Base-by-base conservation (phyloP, 2,113 vertebrate genomes). In the Labrus mixtus region DNA sequence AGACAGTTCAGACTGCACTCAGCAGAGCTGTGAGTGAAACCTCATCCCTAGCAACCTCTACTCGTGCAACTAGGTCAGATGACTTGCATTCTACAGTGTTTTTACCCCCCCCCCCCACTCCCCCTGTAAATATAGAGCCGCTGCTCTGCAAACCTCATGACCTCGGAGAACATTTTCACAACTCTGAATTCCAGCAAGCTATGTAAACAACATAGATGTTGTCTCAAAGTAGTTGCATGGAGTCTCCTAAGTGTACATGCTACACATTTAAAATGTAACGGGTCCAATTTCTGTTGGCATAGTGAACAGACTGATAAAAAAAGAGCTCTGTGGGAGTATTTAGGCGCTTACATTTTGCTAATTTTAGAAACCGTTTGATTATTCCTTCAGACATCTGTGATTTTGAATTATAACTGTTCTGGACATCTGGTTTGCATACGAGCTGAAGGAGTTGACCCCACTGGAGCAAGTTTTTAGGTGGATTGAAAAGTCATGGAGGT, bases 1-100 rank as follows among this genome's bases (percentile, higher is more conserved):
- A 36, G 53, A 60, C 50, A 29, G 56, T 78, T 82, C 16, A 66
- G 61, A 53, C 45, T 70, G 65, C 60, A 58, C 10, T 25, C 36
- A 60, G 48, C 54, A 50, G 68, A 64, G 68, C 80, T 37, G 39
- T 2, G 8, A 73, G 85, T 88, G 90, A 89, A 91, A 92, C 78
- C 45, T 87, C 79, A 91, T 88, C 78, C 79, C 62, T 70, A 75
- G 81, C 71, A 78, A 78, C 77, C 62, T 57, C 75, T 64, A 69
- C 60, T 41, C 65, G 81, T 61, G 87, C 84, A 92, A 92, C 88
- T 81, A 90, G 93, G 90, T 92, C 90, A 93, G 81, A 87, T 85
- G 89, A 89, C 87, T 93, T 72, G 76, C 83, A 80, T 91, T 87
- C 83, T 81, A 71, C 79, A 77, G 73, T 43, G 68, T 75, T 90